These are phyloP conservation scores for Rhineura floridana DNA, from an alignment of 2,113 vertebrate species.

Conservation along the genomic window DNA sequence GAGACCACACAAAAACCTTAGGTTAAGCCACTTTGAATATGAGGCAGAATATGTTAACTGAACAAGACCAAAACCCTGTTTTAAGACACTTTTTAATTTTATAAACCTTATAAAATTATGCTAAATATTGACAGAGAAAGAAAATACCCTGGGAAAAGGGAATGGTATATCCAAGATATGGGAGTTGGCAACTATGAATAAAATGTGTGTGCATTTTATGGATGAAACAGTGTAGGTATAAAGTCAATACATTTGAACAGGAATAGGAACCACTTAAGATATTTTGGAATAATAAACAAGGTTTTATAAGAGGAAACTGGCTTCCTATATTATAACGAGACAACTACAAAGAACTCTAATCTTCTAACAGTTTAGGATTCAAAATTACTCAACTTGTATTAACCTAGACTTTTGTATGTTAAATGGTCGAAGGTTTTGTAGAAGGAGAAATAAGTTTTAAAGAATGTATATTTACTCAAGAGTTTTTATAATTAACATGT, in stretches of 20 bases:
- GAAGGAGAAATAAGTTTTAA: no score
- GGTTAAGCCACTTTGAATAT: neutral
- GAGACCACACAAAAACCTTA: neutral
- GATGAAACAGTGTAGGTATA: neutral
- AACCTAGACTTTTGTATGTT: neutral
- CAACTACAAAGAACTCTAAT: neutral
- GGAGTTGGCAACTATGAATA: neutral
- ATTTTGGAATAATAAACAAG: neutral
- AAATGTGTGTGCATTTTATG: neutral
- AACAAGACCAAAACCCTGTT: no score
- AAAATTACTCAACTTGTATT: neutral
- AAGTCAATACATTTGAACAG: neutral
- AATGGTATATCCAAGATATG: neutral
- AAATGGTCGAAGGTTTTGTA: neutral
- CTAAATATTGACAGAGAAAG: neutral
- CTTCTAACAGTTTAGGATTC: neutral
- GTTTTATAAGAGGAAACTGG: neutral
- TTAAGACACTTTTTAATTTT: neutral
- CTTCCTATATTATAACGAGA: neutral
- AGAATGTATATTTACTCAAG: no score
- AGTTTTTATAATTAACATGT: no score
- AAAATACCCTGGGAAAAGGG: neutral
- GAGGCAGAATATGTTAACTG: neutral
- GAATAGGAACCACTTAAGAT: neutral
- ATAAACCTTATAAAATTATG: neutral